Conservation (phyloP, 2,888 invertebrate species). For the Erpobdella octoculata region DNA sequence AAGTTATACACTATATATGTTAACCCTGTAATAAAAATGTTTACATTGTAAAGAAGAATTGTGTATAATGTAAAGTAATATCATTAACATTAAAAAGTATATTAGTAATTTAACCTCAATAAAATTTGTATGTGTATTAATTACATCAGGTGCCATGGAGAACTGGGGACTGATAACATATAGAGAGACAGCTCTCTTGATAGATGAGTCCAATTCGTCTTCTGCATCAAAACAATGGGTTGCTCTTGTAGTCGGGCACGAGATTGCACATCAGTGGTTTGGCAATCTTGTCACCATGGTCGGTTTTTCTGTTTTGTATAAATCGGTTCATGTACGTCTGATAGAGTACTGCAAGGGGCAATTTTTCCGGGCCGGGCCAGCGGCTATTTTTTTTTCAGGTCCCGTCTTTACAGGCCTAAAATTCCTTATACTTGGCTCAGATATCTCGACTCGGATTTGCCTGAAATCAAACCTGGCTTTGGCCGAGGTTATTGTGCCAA, state of each 20-base stretch:
- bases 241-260: constrained; percentile 73
- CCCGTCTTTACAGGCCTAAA: too few relatives aligned
- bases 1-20: not conserved
- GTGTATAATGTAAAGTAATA: too few relatives aligned
- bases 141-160: constrained; percentile 81
- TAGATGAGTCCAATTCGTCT: constrained; percentile 82
- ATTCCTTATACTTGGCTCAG: too few relatives aligned
- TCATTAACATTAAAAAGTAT: too few relatives aligned
- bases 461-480: too few relatives aligned
- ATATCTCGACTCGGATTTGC: too few relatives aligned
- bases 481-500: too few relatives aligned
- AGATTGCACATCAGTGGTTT: constrained; percentile 95
- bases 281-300: constrained; percentile 92
- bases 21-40: not conserved
- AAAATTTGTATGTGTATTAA: not conserved
- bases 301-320: too few relatives aligned
- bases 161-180: constrained; percentile 95
- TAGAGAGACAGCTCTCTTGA: constrained; percentile 79
- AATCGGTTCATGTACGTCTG: not conserved
- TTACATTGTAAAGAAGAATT: not conserved
- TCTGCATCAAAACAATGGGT: constrained; percentile 54
- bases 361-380: too few relatives aligned
- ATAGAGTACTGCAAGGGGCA: not conserved
- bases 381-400: too few relatives aligned
- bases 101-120: not conserved